phyloP scores from a whole-genome alignment of 2,113 vertebrate genomes.

The Tenebrosternarchus preto region DNA sequence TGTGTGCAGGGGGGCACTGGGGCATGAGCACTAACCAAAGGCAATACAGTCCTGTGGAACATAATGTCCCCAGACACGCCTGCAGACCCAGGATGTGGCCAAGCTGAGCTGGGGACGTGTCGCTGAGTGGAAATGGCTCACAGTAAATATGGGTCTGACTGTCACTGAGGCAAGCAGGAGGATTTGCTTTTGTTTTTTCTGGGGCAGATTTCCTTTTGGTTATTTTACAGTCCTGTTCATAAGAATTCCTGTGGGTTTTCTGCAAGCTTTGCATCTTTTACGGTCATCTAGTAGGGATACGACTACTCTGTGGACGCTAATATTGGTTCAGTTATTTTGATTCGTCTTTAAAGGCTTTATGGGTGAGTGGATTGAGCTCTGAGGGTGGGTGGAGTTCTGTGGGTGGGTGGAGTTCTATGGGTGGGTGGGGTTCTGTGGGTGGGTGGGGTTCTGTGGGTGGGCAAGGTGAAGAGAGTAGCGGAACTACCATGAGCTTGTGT shows the following conservation, averaged over 20 bases:
- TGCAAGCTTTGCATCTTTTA: not conserved
- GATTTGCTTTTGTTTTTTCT: not conserved
- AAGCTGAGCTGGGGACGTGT: not conserved
- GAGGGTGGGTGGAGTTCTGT: not conserved
- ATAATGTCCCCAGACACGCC: not conserved
- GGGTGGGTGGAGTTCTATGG: constrained; percentile 9
- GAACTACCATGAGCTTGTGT: constrained; percentile 58
- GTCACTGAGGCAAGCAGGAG: not conserved
- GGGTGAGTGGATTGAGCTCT: not conserved
- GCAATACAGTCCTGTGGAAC: constrained; percentile 16
- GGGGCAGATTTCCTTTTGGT: no score
- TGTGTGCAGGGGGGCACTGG: constrained; percentile 8
- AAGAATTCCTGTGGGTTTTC: not conserved
- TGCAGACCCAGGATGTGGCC: not conserved
- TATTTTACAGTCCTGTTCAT: no score
- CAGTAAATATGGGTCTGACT: not conserved
- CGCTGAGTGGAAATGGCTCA: not conserved
- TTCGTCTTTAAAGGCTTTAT: constrained; percentile 59
- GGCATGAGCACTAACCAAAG: constrained; percentile 32
- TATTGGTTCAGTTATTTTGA: constrained; percentile 59
- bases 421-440: not conserved
- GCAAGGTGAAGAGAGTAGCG: constrained; percentile 25
- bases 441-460: constrained; percentile 40
- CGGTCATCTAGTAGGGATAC: not conserved
- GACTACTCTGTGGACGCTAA: not conserved